Percentiles rank a stretch among this genome's conserved stretches.
phyloP scores from a whole-genome alignment of 2,888 invertebrate species.

The Spodoptera picta region DNA sequence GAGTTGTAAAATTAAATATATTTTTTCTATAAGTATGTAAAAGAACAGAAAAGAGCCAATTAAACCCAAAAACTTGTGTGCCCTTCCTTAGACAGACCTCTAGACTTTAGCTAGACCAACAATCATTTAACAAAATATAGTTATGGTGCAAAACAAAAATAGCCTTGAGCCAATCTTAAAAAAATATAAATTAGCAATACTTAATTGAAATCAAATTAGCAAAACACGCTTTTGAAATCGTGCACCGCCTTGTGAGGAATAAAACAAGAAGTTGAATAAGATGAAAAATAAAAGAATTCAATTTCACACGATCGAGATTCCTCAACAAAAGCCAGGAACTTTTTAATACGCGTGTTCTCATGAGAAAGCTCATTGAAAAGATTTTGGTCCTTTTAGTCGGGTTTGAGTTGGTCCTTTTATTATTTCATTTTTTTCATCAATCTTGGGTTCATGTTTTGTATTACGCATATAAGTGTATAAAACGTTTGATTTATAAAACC shows the following conservation, averaged over 20 bases:
- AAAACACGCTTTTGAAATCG: constrained; percentile 7
- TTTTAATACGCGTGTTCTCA: constrained; percentile 41
- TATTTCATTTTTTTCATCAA: constrained; percentile 7
- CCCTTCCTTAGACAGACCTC: no score
- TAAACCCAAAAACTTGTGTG: no score
- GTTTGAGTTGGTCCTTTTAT: constrained; percentile 26
- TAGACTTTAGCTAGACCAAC: no score
- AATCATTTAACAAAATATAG: no score
- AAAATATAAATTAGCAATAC: neutral
- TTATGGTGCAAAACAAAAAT: no score
- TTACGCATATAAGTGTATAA: neutral
- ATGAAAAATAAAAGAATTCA: constrained; percentile 42
- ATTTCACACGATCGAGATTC: constrained; percentile 45
- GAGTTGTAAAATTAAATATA: no score
- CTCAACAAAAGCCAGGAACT: constrained; percentile 48
- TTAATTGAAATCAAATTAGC: constrained; percentile 2
- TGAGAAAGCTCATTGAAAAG: constrained; percentile 49
- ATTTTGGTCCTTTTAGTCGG: constrained; percentile 32
- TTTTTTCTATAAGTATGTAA: no score
- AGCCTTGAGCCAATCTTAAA: no score
- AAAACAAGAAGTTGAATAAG: constrained; percentile 25
- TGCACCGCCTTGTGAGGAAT: constrained; percentile 8
- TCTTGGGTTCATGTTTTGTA: neutral
- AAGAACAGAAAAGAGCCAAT: no score
- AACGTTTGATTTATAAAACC: neutral